Percentiles rank a stretch among this genome's conserved stretches.
Conservation (phyloP, 2,888 invertebrate species). For the Rhamnusium bicolor region DNA sequence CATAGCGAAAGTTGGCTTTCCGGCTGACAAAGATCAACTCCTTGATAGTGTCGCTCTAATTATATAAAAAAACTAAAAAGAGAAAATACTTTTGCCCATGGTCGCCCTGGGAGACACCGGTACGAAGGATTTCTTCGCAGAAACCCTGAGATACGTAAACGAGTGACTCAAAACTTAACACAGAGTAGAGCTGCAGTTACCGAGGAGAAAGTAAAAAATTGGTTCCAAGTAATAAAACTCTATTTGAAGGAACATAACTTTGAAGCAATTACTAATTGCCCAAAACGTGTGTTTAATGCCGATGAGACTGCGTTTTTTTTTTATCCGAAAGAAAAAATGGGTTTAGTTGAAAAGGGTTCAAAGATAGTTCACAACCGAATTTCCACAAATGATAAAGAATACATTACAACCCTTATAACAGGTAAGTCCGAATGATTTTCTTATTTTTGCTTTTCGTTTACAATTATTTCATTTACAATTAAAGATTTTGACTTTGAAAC, state of each 20-base stretch:
- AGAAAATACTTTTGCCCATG: too few relatives aligned
- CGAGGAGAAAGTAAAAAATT: conserved; percentile 49
- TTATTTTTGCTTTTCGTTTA: too few relatives aligned
- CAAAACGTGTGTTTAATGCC: conserved; percentile 56
- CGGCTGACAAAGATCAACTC: too few relatives aligned
- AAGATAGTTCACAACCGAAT: conserved; percentile 44
- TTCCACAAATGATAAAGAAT: conserved; percentile 55
- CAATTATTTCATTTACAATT: too few relatives aligned
- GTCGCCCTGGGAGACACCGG: too few relatives aligned
- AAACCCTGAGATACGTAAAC: conserved; percentile 26
- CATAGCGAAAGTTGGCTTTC: too few relatives aligned
- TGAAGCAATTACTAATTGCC: too few relatives aligned
- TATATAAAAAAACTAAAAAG: too few relatives aligned
- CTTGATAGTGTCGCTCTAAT: too few relatives aligned
- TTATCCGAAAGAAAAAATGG: conserved; percentile 60
- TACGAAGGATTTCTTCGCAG: background rate
- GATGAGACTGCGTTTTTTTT: conserved; percentile 66
- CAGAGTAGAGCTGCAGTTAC: background rate
- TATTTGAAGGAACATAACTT: conserved; percentile 31
- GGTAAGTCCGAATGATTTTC: too few relatives aligned
- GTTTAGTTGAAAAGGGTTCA: conserved; percentile 49
- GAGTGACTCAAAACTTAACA: conserved; percentile 49
- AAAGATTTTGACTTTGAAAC: too few relatives aligned
- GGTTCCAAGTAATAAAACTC: conserved; percentile 49
- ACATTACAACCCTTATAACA: conserved; percentile 51